phyloP scores from a whole-genome alignment of 2,113 vertebrate genomes.

The Epinephelus cyanopodus region DNA sequence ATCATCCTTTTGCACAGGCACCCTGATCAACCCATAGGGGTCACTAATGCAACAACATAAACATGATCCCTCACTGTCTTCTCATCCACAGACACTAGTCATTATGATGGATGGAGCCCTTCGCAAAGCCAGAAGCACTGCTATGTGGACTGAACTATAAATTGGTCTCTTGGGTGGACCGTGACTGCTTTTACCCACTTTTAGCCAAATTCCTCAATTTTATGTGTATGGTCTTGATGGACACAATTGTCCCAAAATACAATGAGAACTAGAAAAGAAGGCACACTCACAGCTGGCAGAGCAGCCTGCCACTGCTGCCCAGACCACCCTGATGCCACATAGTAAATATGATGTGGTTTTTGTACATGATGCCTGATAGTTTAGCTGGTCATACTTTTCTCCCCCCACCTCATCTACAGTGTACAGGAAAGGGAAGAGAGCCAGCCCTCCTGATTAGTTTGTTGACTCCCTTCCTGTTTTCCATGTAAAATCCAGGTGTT shows the following conservation, averaged over 20 bases:
- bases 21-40: conserved; percentile 23
- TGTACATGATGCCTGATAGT: not conserved
- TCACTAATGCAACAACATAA: conserved; percentile 21
- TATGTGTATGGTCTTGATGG: conserved; percentile 50
- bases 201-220: conserved; percentile 54
- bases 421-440: too few relatives aligned
- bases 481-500: too few relatives aligned
- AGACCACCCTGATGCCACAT: not conserved
- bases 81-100: conserved; percentile 52
- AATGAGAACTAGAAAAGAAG: conserved; percentile 10
- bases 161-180: conserved; percentile 69
- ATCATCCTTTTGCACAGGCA: not conserved
- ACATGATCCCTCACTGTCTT: conserved; percentile 41
- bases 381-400: not conserved
- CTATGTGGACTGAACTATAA: conserved; percentile 67
- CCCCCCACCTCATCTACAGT: not conserved
- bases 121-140: conserved; percentile 63
- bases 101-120: conserved; percentile 65
- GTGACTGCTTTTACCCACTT: conserved; percentile 48
- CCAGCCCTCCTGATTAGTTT: not conserved
- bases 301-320: not conserved
- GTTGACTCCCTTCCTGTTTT: not conserved
- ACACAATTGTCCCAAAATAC: conserved; percentile 42
- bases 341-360: not conserved
- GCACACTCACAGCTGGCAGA: conserved; percentile 5